Evolutionary conservation across 2,113 vertebrate genomes (phyloP).

Genomic region (Boulengerochromis microlepis): DNA sequence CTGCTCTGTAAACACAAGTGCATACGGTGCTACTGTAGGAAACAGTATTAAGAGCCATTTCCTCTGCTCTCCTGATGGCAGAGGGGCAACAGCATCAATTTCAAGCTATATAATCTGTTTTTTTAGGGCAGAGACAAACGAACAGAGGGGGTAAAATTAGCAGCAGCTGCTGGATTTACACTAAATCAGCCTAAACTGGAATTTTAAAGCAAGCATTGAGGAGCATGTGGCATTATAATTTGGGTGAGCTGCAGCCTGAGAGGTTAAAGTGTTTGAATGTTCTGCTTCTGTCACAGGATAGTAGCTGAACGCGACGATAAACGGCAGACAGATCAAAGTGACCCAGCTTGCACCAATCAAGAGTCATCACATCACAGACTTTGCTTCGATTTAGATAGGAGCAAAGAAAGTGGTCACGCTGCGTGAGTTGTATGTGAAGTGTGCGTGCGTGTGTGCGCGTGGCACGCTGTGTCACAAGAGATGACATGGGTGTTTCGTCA

Average conservation of each 20-base stretch:
- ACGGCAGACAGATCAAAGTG: conserved; percentile 32
- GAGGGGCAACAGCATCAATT: not conserved
- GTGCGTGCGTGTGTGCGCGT: not conserved
- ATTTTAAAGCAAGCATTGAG: not conserved
- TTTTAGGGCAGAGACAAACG: not conserved
- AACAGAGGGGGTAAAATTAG: not conserved
- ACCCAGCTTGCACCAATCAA: conserved; percentile 25
- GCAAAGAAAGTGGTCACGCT: conserved; percentile 2
- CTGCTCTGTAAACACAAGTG: conserved; percentile 28
- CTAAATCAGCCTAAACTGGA: not conserved
- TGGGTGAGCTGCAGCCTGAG: not conserved
- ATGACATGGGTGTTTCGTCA: conserved; percentile 46
- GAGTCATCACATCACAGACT: conserved; percentile 30
- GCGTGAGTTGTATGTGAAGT: not conserved
- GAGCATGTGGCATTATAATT: not conserved
- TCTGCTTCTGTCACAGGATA: not conserved
- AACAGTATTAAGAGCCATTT: conserved; percentile 17
- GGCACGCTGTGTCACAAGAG: conserved; percentile 11
- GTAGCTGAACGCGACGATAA: conserved; percentile 4
- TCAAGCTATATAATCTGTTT: not conserved
- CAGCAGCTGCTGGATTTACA: not conserved
- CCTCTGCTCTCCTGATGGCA: not conserved
- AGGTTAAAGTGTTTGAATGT: not conserved
- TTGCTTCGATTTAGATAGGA: conserved; percentile 1
- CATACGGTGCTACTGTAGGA: not conserved